Conservation (phyloP, 2,797 vertebrate genomes). For the Muscicapa comitata region DNA sequence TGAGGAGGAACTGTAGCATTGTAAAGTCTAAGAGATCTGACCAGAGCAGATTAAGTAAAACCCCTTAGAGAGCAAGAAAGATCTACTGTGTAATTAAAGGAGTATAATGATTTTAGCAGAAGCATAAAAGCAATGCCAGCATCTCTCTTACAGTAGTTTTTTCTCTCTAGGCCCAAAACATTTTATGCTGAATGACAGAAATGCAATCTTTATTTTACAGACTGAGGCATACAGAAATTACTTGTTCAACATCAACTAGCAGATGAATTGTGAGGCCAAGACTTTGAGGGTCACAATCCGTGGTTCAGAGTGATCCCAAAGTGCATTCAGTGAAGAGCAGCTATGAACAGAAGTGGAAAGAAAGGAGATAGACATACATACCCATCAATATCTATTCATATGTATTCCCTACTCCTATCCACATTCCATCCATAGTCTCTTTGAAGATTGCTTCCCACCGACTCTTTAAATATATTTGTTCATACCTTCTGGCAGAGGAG, state of each 20-base stretch:
- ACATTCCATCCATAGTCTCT: background rate
- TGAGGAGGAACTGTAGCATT: background rate
- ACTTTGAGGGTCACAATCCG: background rate
- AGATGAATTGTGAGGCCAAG: fast-evolving
- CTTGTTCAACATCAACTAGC: background rate
- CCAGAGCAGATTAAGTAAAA: background rate
- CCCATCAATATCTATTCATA: background rate
- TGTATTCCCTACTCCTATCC: background rate
- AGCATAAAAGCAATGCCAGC: background rate
- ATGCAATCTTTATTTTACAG: background rate
- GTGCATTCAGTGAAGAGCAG: background rate
- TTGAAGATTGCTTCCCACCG: background rate
- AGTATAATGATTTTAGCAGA: background rate
- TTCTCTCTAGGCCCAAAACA: background rate
- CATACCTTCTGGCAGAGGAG: background rate
- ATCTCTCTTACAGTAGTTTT: fast-evolving
- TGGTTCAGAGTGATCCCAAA: background rate
- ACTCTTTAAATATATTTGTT: background rate
- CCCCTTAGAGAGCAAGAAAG: background rate
- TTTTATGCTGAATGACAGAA: background rate
- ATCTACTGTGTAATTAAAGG: background rate
- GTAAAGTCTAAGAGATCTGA: background rate
- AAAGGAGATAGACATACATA: background rate
- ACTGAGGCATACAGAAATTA: background rate
- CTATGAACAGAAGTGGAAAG: background rate